Evolutionary conservation across 2,797 vertebrate species (phyloP).

Genomic region (Alfaro cultratus): DNA sequence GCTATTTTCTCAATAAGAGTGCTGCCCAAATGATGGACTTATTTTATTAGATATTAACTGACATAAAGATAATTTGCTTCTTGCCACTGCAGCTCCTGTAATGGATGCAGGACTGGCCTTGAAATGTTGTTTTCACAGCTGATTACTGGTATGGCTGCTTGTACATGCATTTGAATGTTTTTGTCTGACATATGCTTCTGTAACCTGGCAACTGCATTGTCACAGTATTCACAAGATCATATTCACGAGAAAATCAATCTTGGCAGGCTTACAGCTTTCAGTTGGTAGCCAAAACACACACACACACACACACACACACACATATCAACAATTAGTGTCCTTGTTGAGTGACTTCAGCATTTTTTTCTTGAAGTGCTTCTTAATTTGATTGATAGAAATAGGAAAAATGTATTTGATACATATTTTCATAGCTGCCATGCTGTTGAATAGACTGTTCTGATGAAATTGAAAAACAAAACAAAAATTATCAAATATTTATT

Average conservation of each 20-base stretch:
- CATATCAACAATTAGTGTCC: background rate
- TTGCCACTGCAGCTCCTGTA: background rate
- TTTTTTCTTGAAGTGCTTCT: background rate
- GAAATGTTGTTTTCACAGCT: background rate
- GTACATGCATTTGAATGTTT: background rate
- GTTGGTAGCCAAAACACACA: background rate
- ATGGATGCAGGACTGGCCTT: background rate
- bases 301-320: background rate
- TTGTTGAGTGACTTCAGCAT: background rate
- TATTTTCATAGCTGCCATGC: background rate
- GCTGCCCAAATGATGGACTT: background rate
- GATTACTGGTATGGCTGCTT: background rate
- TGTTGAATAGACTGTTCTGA: background rate
- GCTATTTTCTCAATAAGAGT: no score
- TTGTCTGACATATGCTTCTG: background rate
- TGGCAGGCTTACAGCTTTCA: background rate
- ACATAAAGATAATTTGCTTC: background rate
- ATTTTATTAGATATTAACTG: background rate
- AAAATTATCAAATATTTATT: background rate
- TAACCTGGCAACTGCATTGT: slow-evolving; percentile 1
- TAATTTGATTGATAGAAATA: background rate
- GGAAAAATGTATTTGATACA: background rate
- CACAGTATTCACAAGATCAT: background rate
- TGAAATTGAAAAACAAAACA: background rate
- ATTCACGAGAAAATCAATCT: slow-evolving; percentile 10